phyloP scores from a whole-genome alignment of 2,888 invertebrate genomes.

The Cephus pulcher region DNA sequence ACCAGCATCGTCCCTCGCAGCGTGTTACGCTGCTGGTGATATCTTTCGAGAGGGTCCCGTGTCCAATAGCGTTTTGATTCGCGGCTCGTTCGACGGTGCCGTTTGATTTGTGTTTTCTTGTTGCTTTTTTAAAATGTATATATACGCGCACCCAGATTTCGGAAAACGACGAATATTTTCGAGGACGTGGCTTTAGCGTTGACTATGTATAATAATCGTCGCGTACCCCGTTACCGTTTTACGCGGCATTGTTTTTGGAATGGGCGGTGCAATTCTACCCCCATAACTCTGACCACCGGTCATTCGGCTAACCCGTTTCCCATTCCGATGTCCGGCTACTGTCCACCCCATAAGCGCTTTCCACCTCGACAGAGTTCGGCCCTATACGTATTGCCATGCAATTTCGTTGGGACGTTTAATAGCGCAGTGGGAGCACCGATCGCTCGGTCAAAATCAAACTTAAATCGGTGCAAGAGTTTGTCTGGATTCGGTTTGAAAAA shows the following conservation, averaged over 20 bases:
- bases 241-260: slow-evolving; percentile 35
- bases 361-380: slow-evolving; percentile 27
- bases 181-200: neutral
- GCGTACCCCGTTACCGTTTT: slow-evolving; percentile 24
- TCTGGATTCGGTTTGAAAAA: too few relatives aligned
- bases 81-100: neutral
- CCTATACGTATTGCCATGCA: slow-evolving; percentile 22
- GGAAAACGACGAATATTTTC: neutral
- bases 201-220: neutral
- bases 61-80: neutral
- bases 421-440: neutral
- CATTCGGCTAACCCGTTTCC: slow-evolving; percentile 51
- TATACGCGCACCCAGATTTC: neutral
- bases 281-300: slow-evolving; percentile 44
- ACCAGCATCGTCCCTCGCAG: neutral
- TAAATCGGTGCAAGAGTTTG: neutral
- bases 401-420: slow-evolving; percentile 21
- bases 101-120: neutral
- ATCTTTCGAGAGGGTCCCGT: neutral
- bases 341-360: slow-evolving; percentile 38
- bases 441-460: neutral
- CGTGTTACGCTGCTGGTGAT: neutral
- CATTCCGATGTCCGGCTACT: slow-evolving; percentile 43
- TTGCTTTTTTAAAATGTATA: neutral
- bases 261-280: slow-evolving; percentile 36